phyloP scores from a whole-genome alignment of 2,888 invertebrate species.

The Cataglyphis altisquamis region DNA sequence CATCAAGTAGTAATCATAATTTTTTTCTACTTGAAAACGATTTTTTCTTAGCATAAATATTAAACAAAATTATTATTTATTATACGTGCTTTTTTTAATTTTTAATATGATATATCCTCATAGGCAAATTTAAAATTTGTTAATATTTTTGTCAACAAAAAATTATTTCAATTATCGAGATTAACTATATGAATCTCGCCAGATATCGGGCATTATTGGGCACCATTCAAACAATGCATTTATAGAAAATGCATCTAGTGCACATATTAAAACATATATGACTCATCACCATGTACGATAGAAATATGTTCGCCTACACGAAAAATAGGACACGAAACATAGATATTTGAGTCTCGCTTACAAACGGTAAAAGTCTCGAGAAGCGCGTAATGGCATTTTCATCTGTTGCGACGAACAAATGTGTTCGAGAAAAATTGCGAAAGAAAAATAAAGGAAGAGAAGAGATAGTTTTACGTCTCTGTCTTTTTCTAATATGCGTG shows the following conservation, averaged over 20 bases:
- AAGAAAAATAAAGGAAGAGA: not conserved
- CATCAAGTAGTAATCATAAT: not conserved
- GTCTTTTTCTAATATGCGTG: not conserved
- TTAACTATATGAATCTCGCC: not conserved
- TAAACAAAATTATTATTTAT: not conserved
- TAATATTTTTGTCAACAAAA: not conserved
- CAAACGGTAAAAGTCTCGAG: not conserved
- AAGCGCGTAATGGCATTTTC: not conserved
- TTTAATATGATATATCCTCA: not conserved
- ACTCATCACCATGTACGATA: not conserved
- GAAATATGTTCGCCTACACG: not conserved
- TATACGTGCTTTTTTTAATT: not conserved
- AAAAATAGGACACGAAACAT: not conserved
- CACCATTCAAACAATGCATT: not conserved
- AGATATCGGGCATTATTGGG: not conserved
- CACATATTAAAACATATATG: not conserved
- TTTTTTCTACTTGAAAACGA: not conserved
- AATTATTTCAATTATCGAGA: not conserved
- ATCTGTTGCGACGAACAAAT: not conserved
- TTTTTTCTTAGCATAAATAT: not conserved
- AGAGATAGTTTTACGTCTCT: not conserved
- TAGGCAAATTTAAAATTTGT: no score
- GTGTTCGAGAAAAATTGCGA: slow-evolving; percentile 13
- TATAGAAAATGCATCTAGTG: not conserved
- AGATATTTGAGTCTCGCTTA: not conserved